Evolutionary conservation across 2,888 invertebrate genomes (phyloP).

Genomic region (Drosophila ustulata): DNA sequence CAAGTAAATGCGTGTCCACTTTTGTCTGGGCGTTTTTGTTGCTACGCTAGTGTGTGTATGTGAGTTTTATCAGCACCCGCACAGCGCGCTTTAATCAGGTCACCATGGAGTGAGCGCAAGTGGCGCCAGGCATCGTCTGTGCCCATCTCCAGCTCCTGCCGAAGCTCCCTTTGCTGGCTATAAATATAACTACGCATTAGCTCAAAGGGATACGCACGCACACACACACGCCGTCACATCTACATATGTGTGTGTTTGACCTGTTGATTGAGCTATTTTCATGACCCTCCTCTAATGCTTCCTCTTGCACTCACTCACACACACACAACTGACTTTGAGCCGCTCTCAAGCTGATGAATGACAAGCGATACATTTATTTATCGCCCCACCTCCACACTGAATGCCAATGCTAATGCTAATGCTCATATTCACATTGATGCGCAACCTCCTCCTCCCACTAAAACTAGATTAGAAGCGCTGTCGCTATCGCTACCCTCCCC

Average conservation of each 20-base stretch:
- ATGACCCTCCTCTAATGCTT: neutral
- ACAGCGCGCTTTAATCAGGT: conserved; percentile 20
- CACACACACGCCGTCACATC: conserved; percentile 1
- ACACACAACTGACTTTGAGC: conserved; percentile 26
- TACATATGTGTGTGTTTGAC: conserved; percentile 37
- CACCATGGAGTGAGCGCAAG: conserved; percentile 3
- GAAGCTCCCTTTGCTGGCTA: conserved; percentile 34
- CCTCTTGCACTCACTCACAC: conserved; percentile 18
- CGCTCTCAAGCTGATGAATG: conserved; percentile 26
- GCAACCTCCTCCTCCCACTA: conserved; percentile 17
- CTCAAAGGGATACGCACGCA: conserved; percentile 22
- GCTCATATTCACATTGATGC: conserved; percentile 15
- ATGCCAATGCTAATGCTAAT: conserved; percentile 21
- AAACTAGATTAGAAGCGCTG: conserved; percentile 8
- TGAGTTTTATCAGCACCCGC: conserved; percentile 26
- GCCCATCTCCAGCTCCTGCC: neutral
- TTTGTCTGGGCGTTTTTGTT: conserved; percentile 24
- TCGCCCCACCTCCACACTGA: conserved; percentile 3
- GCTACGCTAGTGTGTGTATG: neutral
- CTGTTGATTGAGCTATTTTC: conserved; percentile 60
- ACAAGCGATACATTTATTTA: conserved; percentile 16
- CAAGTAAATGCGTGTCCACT: conserved; percentile 25
- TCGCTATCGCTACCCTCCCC: neutral
- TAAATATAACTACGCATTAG: conserved; percentile 68
- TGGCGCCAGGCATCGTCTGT: conserved; percentile 8